A percentile compares a stretch with the other conserved stretches of the same genome.
These are phyloP conservation scores for Sebastolobus alascanus DNA, from an alignment of 2,797 vertebrate genomes.

Conservation along the genomic window DNA sequence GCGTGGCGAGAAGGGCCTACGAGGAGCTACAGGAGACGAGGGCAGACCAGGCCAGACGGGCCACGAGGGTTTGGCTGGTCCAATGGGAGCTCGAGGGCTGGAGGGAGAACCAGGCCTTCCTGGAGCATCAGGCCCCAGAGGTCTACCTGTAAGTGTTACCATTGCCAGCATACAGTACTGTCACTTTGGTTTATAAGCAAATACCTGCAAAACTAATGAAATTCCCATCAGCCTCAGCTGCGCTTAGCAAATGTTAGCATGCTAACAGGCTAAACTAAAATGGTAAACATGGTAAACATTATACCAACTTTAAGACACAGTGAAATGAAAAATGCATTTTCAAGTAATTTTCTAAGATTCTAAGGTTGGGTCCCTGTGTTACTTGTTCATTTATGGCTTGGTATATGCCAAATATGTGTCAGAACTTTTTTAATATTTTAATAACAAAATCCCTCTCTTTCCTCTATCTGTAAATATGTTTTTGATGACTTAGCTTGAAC, in stretches of 20 bases:
- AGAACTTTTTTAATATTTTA: not conserved
- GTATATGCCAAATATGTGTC: not conserved
- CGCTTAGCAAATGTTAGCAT: not conserved
- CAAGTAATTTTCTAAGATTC: not conserved
- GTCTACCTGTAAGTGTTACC: constrained; percentile 81
- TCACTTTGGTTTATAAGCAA: not conserved
- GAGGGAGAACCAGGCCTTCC: constrained; percentile 85
- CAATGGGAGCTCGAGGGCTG: constrained; percentile 82
- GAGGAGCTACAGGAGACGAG: constrained; percentile 79
- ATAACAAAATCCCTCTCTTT: not conserved
- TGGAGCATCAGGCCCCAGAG: constrained; percentile 84
- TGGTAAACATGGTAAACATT: not conserved
- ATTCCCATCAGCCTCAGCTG: not conserved
- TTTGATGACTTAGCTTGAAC: too few species aligned
- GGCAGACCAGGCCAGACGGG: constrained; percentile 85
- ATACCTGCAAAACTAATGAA: not conserved
- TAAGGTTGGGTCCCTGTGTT: not conserved
- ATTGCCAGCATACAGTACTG: not conserved
- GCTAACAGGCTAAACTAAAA: not conserved
- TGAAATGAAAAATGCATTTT: not conserved
- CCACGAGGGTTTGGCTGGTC: constrained; percentile 83
- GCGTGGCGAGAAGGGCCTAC: constrained; percentile 82
- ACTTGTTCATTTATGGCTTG: not conserved
- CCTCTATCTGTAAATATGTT: not conserved
- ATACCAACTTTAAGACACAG: not conserved